A percentile compares a stretch with the other conserved stretches of the same genome.
Conservation (phyloP, 2,797 vertebrate species). For the Lacerta bilineata region DNA sequence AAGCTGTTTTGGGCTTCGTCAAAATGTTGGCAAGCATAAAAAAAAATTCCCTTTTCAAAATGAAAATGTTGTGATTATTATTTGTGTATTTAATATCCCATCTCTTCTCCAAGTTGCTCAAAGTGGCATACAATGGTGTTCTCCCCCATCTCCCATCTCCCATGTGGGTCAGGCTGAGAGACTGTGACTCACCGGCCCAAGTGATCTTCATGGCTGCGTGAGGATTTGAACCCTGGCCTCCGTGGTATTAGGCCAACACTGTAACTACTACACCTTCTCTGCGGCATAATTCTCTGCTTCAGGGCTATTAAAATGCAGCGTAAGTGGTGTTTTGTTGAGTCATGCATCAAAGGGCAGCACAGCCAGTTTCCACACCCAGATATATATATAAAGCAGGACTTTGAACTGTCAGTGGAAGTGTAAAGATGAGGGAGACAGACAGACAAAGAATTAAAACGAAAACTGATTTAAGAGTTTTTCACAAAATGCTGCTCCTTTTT, state of each 20-base stretch:
- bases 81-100: no score
- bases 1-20: background rate
- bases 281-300: background rate
- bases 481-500: background rate
- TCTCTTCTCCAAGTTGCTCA: no score
- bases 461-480: background rate
- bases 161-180: no score
- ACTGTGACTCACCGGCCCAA: no score
- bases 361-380: background rate
- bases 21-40: background rate
- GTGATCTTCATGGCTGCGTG: no score
- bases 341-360: background rate
- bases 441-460: background rate
- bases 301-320: background rate
- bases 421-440: background rate
- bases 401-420: background rate
- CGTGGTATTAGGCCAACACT: no score
- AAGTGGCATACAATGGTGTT: no score
- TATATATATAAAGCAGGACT: background rate
- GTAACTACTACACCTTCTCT: no score
- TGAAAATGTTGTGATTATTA: background rate
- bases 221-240: no score
- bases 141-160: no score
- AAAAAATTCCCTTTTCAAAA: background rate
- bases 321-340: background rate